These are phyloP conservation scores for Trimorus sp. DNA, from an alignment of 2,888 invertebrate genomes.

Conservation along the genomic window DNA sequence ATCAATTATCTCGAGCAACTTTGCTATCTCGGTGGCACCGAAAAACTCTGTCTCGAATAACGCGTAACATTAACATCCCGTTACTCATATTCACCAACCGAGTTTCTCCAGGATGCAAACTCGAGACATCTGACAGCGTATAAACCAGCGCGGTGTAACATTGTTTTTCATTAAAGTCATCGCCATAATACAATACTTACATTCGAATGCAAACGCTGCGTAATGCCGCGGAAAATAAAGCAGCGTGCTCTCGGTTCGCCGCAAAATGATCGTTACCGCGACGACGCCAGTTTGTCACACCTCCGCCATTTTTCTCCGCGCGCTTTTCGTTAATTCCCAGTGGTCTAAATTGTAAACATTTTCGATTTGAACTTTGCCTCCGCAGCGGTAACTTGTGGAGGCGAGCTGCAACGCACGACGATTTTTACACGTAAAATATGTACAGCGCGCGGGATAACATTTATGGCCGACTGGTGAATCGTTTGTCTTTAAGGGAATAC, in stretches of 20 bases:
- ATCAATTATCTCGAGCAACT: too few species aligned
- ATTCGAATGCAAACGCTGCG: constrained; percentile 10
- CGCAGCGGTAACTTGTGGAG: constrained; percentile 33
- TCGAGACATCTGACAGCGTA: background rate
- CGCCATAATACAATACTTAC: constrained; percentile 18
- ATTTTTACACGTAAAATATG: constrained; percentile 54
- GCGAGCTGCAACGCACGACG: constrained; percentile 18
- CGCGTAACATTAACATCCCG: constrained; percentile 6
- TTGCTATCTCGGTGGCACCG: too few species aligned
- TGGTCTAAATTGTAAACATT: constrained; percentile 45
- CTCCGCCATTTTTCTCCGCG: background rate
- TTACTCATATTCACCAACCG: constrained; percentile 12
- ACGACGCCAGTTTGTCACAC: background rate
- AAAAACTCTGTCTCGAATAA: constrained; percentile 6
- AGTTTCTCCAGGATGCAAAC: constrained; percentile 16
- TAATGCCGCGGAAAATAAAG: constrained; percentile 19
- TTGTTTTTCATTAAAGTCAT: constrained; percentile 25
- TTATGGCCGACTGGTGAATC: constrained; percentile 29
- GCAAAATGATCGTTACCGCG: background rate
- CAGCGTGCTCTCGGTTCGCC: background rate
- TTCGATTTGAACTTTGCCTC: constrained; percentile 39
- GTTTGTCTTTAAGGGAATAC: constrained; percentile 32
- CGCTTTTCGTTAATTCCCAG: constrained; percentile 31
- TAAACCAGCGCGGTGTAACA: constrained; percentile 9
- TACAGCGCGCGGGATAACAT: constrained; percentile 31